Evolutionary conservation across 92 coral and sea anemone genomes (phyloP).

Genomic region (Palythoa heliodiscus): DNA sequence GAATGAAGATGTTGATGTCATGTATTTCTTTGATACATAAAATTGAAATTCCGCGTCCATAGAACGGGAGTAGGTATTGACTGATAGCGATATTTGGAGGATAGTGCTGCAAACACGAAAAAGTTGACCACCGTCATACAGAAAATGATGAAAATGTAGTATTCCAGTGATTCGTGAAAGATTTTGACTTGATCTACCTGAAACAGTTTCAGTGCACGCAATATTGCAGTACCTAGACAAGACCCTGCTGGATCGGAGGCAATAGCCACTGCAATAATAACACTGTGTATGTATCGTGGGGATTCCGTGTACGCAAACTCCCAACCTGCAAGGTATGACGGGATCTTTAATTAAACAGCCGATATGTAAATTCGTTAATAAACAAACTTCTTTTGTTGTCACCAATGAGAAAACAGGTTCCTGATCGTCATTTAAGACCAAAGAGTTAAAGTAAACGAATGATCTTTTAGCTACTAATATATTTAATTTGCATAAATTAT

Average conservation of each 20-base stretch:
- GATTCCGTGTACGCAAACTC: constrained; percentile 67
- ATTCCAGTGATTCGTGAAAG: constrained; percentile 38
- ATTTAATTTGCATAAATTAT: too few species aligned
- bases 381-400: too few species aligned
- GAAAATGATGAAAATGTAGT: constrained; percentile 55
- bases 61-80: not conserved
- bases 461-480: too few species aligned
- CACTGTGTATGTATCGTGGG: constrained; percentile 60
- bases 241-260: constrained; percentile 53
- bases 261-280: constrained; percentile 50
- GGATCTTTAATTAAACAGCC: too few species aligned
- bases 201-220: constrained; percentile 27
- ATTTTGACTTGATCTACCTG: constrained; percentile 47
- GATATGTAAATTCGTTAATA: too few species aligned
- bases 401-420: too few species aligned
- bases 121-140: constrained; percentile 48
- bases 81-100: constrained; percentile 46
- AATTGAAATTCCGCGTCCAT: too few species aligned
- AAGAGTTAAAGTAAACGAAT: too few species aligned
- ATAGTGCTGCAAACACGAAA: constrained; percentile 47
- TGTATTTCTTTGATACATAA: too few species aligned
- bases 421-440: too few species aligned
- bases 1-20: too few species aligned
- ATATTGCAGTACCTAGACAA: constrained; percentile 38
- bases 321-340: constrained; percentile 32